Evolutionary conservation across 30 jellyfish, hydroid and myxozoan species (phyloP).

Genomic region (Clytia hemisphaerica): DNA sequence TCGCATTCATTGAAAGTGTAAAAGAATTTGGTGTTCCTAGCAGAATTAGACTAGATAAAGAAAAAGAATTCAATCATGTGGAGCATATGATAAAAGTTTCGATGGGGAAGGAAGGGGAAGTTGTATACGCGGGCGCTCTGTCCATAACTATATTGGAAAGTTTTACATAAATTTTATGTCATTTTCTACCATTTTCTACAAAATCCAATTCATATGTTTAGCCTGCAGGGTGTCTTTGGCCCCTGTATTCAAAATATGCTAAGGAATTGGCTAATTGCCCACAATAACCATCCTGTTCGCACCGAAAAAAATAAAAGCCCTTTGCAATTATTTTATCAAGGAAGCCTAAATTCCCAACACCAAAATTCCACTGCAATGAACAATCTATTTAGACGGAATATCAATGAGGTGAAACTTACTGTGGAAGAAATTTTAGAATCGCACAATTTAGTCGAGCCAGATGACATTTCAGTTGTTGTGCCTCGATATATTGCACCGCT

Average conservation of each 20-base stretch:
- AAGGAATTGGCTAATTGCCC: slow-evolving; percentile 21
- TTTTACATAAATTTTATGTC: neutral
- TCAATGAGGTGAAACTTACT: too few relatives aligned
- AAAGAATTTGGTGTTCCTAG: slow-evolving; percentile 24
- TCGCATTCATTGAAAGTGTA: neutral
- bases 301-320: slow-evolving; percentile 20
- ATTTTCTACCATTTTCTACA: slow-evolving; percentile 2
- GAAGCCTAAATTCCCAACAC: neutral
- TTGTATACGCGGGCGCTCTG: slow-evolving; percentile 14
- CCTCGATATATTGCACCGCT: too few relatives aligned
- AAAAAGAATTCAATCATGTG: slow-evolving; percentile 12
- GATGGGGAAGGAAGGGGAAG: neutral
- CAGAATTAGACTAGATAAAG: slow-evolving; percentile 20
- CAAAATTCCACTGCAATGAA: slow-evolving; percentile 14
- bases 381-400: slow-evolving; percentile 21
- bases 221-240: slow-evolving; percentile 3
- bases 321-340: slow-evolving; percentile 8
- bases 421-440: too few relatives aligned
- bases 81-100: slow-evolving; percentile 11
- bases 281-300: slow-evolving; percentile 20
- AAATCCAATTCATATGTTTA: slow-evolving; percentile 6
- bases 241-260: slow-evolving; percentile 9
- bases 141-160: slow-evolving; percentile 24
- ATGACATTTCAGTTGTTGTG: too few relatives aligned
- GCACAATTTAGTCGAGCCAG: too few relatives aligned